Evolutionary conservation across 2,888 invertebrate genomes (phyloP), one percentile per base, ranked within the genome.

Genomic region (Drepana falcataria): DNA sequence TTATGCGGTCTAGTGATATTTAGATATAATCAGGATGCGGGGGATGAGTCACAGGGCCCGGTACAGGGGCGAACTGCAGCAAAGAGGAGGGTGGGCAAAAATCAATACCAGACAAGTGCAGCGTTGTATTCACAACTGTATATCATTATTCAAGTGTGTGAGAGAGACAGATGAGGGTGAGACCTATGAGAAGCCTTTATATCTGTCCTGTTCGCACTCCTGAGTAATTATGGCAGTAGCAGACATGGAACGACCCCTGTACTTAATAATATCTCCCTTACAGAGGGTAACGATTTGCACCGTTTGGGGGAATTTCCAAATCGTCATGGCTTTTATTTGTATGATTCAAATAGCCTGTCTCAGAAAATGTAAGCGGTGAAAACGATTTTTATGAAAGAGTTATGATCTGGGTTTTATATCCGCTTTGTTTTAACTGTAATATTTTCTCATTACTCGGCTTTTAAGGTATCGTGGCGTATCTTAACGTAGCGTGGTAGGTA

Each of bases 1-100:
- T 9, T 9, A 44, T 44, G 41, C 44, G 2, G 44, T 44, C 7
- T 6, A n/a, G 48, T 44, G 52, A 57, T 54, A 52, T 47, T 49
- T 49, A 48, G 54, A 56, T 52, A 55, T 54, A 51, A 44, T 56
- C 54, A 67, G 68, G 69, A 64, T 65, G 69, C 47, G 49, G 56
- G 35, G 53, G 53, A 53, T 69, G 69, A 69, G 54, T 69, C 69
- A 69, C 59, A 47, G 55, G 21, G 55, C 37, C 53, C 60, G 60
- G 65, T 63, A 60, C 40, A 7, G 40, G 3, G 41, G 33, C 2
- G 37, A 4, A 37, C 5, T 33, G 51, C 35, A 40, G 34, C 41
- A 37, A 37, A 37, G 51, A 51, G 21, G 21, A 21, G 51, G 51
- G 51, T 40, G 51, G 21, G 5, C 49, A 34, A 51, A 51, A 51